phyloP scores from a whole-genome alignment of 2,113 vertebrate species.

The Lasiurus cinereus region DNA sequence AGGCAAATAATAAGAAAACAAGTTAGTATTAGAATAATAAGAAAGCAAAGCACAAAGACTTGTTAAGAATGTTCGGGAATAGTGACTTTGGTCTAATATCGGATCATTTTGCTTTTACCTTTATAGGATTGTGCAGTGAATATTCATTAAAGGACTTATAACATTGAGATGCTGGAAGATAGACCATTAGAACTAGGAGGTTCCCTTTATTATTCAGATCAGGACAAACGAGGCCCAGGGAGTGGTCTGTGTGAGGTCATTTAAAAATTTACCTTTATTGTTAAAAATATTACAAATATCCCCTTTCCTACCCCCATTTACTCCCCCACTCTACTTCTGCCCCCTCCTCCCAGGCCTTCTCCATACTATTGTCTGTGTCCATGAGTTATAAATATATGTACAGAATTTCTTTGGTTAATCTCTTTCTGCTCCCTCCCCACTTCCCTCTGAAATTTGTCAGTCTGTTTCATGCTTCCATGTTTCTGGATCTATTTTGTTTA shows the following conservation, averaged over 20 bases:
- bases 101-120: not conserved
- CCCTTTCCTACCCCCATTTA: too few species aligned
- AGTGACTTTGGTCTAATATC: not conserved
- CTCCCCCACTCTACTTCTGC: too few species aligned
- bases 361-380: too few species aligned
- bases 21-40: constrained; percentile 28
- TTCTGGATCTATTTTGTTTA: too few species aligned
- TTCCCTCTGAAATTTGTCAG: too few species aligned
- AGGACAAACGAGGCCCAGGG: not conserved
- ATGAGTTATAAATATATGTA: too few species aligned
- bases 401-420: too few species aligned
- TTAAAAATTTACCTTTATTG: not conserved
- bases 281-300: too few species aligned
- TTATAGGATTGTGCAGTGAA: not conserved
- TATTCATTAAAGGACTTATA: not conserved
- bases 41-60: not conserved
- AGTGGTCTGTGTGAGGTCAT: not conserved
- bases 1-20: constrained; percentile 53
- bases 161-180: not conserved
- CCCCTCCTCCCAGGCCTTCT: too few species aligned
- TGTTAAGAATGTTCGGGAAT: constrained; percentile 19
- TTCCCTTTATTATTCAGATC: not conserved
- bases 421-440: too few species aligned
- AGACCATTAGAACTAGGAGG: not conserved
- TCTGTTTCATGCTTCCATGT: too few species aligned